A percentile compares a stretch with the other conserved stretches of the same genome.
phyloP scores from a whole-genome alignment of 2,113 vertebrate species.

The Nycticebus coucang region DNA sequence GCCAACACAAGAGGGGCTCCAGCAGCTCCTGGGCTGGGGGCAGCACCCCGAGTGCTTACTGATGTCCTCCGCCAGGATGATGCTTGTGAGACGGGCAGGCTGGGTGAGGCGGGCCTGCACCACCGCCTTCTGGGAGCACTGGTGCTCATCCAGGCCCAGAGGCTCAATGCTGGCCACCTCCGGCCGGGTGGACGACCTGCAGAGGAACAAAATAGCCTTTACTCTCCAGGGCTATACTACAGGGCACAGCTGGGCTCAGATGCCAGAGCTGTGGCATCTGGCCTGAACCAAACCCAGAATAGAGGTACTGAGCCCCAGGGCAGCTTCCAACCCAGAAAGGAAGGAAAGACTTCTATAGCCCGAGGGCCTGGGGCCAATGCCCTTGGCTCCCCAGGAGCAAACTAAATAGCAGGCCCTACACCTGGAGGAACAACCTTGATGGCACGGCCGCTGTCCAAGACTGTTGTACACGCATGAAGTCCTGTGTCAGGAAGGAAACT shows the following conservation, averaged over 20 bases:
- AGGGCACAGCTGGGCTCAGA: background rate
- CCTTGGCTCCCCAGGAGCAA: background rate
- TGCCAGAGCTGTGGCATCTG: background rate
- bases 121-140: conserved; percentile 92
- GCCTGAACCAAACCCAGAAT: background rate
- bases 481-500: background rate
- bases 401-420: background rate
- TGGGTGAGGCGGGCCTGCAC: conserved; percentile 93
- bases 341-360: too few relatives aligned
- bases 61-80: conserved; percentile 95
- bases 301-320: background rate
- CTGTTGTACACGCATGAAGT: too few relatives aligned
- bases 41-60: conserved; percentile 82
- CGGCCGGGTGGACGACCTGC: conserved; percentile 93
- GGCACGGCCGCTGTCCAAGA: fast-evolving
- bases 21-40: fast-evolving
- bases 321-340: background rate
- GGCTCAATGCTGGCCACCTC: conserved; percentile 94
- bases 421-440: background rate
- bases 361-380: too few relatives aligned
- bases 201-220: background rate
- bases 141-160: conserved; percentile 82
- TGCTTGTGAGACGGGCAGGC: conserved; percentile 86
- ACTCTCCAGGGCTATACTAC: background rate
- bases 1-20: background rate